Evolutionary conservation across 2,888 invertebrate species (phyloP).

Genomic region (Drosophila setosimentum): DNA sequence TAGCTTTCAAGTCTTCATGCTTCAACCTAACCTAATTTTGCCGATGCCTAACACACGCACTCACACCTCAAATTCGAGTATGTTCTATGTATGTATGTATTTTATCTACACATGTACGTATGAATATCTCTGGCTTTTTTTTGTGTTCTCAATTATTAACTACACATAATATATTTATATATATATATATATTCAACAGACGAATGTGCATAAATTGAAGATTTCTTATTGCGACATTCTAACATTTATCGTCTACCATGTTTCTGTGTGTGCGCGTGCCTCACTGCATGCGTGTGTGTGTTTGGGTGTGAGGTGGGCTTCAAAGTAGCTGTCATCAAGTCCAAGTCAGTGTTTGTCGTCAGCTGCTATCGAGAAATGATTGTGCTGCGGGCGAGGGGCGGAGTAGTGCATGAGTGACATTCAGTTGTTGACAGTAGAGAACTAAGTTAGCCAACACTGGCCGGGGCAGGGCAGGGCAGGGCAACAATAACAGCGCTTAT

Average conservation of each 20-base stretch:
- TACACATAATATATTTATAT: slow-evolving; percentile 47
- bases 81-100: slow-evolving; percentile 34
- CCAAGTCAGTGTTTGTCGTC: slow-evolving; percentile 42
- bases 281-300: slow-evolving; percentile 14
- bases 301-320: slow-evolving; percentile 57
- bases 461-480: neutral
- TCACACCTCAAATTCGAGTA: slow-evolving; percentile 24
- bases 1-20: slow-evolving; percentile 48
- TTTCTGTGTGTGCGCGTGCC: slow-evolving; percentile 28
- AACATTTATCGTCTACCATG: slow-evolving; percentile 39
- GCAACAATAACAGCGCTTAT: slow-evolving; percentile 24
- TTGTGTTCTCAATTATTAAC: slow-evolving; percentile 64
- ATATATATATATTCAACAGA: slow-evolving; percentile 74
- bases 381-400: slow-evolving; percentile 35
- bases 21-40: slow-evolving; percentile 50
- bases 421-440: slow-evolving; percentile 19
- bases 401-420: neutral
- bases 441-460: slow-evolving; percentile 45
- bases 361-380: slow-evolving; percentile 54
- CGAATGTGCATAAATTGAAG: slow-evolving; percentile 71
- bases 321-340: slow-evolving; percentile 50
- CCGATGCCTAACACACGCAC: slow-evolving; percentile 32
- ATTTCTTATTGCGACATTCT: slow-evolving; percentile 51
- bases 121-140: slow-evolving; percentile 8
- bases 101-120: slow-evolving; percentile 37